These are phyloP conservation scores for Microcebus tavaratra DNA, from an alignment of 2,113 vertebrate genomes.

Conservation along the genomic window DNA sequence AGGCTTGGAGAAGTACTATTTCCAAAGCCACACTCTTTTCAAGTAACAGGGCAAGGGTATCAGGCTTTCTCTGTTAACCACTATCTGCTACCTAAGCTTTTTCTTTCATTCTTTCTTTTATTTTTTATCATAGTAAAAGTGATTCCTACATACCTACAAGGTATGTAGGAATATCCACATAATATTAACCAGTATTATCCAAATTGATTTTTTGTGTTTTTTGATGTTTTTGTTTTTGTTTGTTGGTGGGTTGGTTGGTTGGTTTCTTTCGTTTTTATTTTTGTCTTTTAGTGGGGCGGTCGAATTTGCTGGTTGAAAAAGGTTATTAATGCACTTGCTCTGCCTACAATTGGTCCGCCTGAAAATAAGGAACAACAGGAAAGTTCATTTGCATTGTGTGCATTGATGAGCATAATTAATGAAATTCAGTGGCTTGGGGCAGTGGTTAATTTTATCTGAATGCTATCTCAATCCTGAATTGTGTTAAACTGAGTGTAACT, in stretches of 20 bases:
- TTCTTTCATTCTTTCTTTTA: neutral
- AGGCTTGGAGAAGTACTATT: neutral
- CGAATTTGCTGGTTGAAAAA: neutral
- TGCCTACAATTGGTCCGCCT: neutral
- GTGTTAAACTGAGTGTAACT: neutral
- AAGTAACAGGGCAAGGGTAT: neutral
- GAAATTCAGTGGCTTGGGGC: neutral
- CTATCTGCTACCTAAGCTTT: neutral
- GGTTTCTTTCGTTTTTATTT: neutral
- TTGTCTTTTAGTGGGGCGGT: neutral
- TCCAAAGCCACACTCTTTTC: neutral
- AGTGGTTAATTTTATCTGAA: slow-evolving; percentile 2
- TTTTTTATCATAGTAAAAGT: neutral
- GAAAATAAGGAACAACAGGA: neutral
- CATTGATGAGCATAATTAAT: neutral
- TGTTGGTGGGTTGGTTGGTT: neutral
- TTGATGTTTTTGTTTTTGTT: neutral
- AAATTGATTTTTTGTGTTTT: neutral
- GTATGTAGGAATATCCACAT: no score
- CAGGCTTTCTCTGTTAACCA: neutral
- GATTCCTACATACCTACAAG: neutral
- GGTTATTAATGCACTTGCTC: neutral
- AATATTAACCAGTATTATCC: neutral
- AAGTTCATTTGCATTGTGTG: neutral
- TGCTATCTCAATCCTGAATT: neutral